Evolutionary conservation across 2,113 vertebrate species (phyloP), one percentile per base, ranked within the genome.

Genomic region (Microcebus murinus): DNA sequence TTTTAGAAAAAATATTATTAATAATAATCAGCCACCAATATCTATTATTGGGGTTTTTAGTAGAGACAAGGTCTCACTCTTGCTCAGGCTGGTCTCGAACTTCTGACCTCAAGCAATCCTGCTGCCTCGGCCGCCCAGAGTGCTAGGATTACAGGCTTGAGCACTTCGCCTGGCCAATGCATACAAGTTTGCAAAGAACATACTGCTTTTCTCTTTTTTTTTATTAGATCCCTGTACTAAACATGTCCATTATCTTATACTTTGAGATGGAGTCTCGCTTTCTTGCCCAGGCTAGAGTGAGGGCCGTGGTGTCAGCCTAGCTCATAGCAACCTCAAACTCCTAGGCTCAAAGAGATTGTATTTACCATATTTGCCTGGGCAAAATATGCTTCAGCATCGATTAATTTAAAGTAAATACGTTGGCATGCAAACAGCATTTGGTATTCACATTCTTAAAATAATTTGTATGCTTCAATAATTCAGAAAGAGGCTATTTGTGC

Each of bases 381-480:
- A 52, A 94, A 57, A 29, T 80, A 90, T 87, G 3, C 39, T 23
- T 6, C 14, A 80, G 34, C 27, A 52, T 85, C 39, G 70, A 45
- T 65, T 36, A 18, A 87, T 14, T 48, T 55, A 63, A 74, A 97
- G 10, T 36, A 36, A 77, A 63, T 45, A 94, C 34, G 3, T 36
- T 91, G 84, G 11, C 9, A 79, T 52, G 29, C 6, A 95, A 96
- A 59, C 55, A 97, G 39, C 2, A 34, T 67, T 90, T 95, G 55
- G 65, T 89, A 94, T 90, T 93, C 15, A 94, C 9, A 34, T 94
- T 96, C 92, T 95, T 96, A 80, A 82, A 57, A 76, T 57, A 91
- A 86, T 77, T 61, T 80, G 13, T 21, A 67, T 39, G 13, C 36
- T 79, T 89, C 15, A 85, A 29, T 25, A 86, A 91, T 68, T 90